Evolutionary conservation across 2,888 invertebrate species (phyloP), one percentile per base, ranked within the genome.

Genomic region (Polia nebulosa): DNA sequence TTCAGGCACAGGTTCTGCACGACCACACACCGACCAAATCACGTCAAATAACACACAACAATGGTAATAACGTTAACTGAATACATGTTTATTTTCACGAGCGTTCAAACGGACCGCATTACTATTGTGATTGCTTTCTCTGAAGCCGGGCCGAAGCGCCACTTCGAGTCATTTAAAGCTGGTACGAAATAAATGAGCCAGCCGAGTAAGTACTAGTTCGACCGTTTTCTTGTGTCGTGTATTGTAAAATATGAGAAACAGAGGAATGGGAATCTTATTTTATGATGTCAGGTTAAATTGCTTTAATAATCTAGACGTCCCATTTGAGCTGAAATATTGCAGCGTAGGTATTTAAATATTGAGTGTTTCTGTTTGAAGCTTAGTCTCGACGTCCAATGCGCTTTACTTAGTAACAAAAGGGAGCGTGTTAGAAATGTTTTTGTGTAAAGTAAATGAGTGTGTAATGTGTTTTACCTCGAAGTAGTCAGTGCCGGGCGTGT

Each of bases 1-100:
- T 98, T 98, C 87, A 99, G 96, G 92, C 99, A 99, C 77, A 99
- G 96, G 93, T 99, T 99, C 96, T 99, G 98, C 91, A 98, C 98
- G 94, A 98, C 98, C 90, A 93, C 90, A 93, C 90, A 90, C 83
- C 85, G 59, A 82, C 80, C 84, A 84, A 87, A 87, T 86, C 85
- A 87, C 85, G 82, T 87, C 81, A 89, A 89, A 88, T 87, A 88
- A 85, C 82, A 86, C 78, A 84, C 83, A 85, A 78, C 72, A 88
- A 76, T 84, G 83, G 87, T 88, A 87, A 89, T 89, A 85, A 87
- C 81, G 68, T 82, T 84, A 87, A 87, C 85, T 74, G 75, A 88
- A 74, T 83, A 76, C 53, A 71, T 87, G 87, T 87, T 87, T 89
- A 89, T 90, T 89, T 88, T 84, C 89, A 89, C 85, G 75, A 84